phyloP scores from a whole-genome alignment of 2,113 vertebrate genomes.

The Excalfactoria chinensis region DNA sequence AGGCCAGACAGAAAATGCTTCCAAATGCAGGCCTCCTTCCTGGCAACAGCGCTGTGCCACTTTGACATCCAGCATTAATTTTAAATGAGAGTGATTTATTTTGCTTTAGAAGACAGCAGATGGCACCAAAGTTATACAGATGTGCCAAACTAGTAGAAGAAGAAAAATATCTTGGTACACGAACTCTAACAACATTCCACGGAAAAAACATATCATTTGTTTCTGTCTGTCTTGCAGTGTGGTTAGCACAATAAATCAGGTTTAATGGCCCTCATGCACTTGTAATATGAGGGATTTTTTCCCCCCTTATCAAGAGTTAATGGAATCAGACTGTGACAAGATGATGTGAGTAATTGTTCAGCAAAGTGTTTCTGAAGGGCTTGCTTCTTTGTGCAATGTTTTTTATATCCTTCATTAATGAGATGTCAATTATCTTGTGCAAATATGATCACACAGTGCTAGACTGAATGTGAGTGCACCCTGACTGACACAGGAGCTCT shows the following conservation, averaged over 20 bases:
- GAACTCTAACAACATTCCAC: constrained; percentile 46
- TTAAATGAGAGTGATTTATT: constrained; percentile 37
- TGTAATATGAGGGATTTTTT: not conserved
- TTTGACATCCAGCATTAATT: constrained; percentile 42
- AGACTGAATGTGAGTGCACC: not conserved
- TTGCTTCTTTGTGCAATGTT: not conserved
- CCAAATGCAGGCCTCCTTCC: not conserved
- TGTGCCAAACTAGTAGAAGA: constrained; percentile 34
- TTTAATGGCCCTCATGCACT: not conserved
- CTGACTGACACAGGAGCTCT: not conserved
- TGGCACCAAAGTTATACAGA: constrained; percentile 77
- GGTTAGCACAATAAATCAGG: constrained; percentile 47
- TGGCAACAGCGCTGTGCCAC: constrained; percentile 25
- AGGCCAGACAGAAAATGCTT: constrained; percentile 33
- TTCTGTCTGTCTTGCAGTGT: constrained; percentile 54
- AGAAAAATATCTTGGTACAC: constrained; percentile 39
- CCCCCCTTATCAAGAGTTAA: constrained; percentile 8
- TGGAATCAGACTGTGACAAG: not conserved
- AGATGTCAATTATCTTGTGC: not conserved
- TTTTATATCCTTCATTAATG: constrained; percentile 12
- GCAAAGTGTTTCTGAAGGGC: constrained; percentile 1
- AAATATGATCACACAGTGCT: not conserved
- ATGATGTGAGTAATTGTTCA: not conserved
- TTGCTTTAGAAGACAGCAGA: constrained; percentile 72
- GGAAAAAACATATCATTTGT: constrained; percentile 56